Conservation (phyloP, 2,113 vertebrate genomes). For the Dolichallabes microphthalmus region DNA sequence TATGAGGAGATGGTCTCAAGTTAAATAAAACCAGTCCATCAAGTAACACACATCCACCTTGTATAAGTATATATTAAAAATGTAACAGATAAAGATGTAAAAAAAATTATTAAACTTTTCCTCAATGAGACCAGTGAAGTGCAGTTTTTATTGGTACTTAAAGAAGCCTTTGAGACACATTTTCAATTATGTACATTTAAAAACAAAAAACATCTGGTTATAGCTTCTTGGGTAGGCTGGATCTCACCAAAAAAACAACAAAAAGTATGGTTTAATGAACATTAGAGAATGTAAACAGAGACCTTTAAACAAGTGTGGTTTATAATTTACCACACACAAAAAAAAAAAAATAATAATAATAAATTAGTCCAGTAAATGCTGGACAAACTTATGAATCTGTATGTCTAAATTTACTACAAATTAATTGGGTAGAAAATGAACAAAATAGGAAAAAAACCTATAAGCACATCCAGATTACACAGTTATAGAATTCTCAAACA, state of each 20-base stretch:
- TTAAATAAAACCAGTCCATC: constrained; percentile 2
- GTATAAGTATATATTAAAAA: constrained; percentile 23
- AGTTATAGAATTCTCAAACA: constrained; percentile 6
- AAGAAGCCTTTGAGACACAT: constrained; percentile 28
- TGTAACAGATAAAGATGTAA: neutral
- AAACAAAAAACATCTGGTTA: neutral
- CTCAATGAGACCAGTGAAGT: constrained; percentile 32
- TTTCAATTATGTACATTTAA: neutral
- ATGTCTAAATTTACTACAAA: constrained; percentile 11
- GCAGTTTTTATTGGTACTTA: constrained; percentile 27
- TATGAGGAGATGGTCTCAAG: constrained; percentile 16
- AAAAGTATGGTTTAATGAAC: constrained; percentile 31
- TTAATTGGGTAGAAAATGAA: neutral
- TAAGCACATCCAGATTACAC: constrained; percentile 6
- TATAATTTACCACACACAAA: neutral
- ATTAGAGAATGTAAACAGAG: constrained; percentile 43
- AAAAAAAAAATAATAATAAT: neutral
- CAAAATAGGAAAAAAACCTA: neutral
- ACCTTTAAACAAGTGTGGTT: constrained; percentile 20
- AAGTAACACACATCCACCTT: neutral
- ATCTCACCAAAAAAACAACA: neutral
- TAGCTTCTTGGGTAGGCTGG: neutral
- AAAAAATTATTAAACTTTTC: constrained; percentile 29
- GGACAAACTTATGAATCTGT: constrained; percentile 5
- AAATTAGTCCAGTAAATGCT: neutral